Evolutionary conservation across 2,797 vertebrate species (phyloP), one percentile per base, ranked within the genome.

Genomic region (Lophotriccus pileatus): DNA sequence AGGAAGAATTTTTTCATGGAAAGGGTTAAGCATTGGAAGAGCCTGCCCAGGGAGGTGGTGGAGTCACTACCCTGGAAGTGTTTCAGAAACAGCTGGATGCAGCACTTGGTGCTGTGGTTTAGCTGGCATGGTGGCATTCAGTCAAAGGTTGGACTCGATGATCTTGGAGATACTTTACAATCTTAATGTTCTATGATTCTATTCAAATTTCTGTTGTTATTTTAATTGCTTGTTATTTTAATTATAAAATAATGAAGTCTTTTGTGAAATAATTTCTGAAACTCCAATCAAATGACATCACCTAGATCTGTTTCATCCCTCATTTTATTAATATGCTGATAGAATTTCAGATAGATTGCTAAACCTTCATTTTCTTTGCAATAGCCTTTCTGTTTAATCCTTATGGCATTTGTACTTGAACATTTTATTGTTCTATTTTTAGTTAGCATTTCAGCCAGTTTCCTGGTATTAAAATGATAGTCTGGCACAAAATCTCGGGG

Each of bases 341-440:
- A 46, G 22, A 90, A 87, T 89, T 94, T 87, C 63, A 87, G 67
- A 66, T 41, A 47, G 77, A 89, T 67, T 82, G n/a, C 41, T 84
- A 87, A 93, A 32, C 39, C 59, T 43, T 49, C 9, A 46, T 84
- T 91, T 93, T 87, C 63, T 93, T 90, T 74, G 41, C 59, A 93
- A 46, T 77, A 76, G 47, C 53, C 59, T 87, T 92, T 90, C 77
- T 96, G 9, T 49, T 84, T 44, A 95, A 77, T 80, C 59, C 52
- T 93, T 79, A 53, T 28, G 70, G 67, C 67, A 73, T 84, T 87
- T 83, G 34, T 78, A 52, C 53, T 88, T 70, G 86, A 87, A 50
- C 74, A 92, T 89, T 94, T 84, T 87, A 94, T 95, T 90, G 73
- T 92, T 95, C 88, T 94, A 89, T 93, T 96, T 95, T 95, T 90